These are phyloP conservation scores for Stramonita haemastoma DNA, from an alignment of 2,888 invertebrate genomes.

Conservation along the genomic window DNA sequence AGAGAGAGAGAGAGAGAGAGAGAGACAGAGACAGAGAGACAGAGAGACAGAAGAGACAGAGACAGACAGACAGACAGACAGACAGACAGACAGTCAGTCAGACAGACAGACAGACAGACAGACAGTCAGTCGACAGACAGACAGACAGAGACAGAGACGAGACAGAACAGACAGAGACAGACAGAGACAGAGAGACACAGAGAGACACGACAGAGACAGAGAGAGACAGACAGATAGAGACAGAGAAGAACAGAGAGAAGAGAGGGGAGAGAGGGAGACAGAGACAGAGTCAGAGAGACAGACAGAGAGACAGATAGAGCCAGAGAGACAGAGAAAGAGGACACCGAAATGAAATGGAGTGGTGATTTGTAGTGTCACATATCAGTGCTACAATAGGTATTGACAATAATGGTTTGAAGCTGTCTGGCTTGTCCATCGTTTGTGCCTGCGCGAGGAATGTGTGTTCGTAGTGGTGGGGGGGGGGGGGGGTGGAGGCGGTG, in stretches of 20 bases:
- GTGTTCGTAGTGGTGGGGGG: no score
- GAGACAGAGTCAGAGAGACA: no score
- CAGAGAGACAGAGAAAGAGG: not conserved
- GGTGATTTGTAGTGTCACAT: constrained; percentile 8
- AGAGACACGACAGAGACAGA: not conserved
- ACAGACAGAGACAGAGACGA: not conserved
- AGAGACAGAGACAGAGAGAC: not conserved
- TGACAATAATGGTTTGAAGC: constrained; percentile 6
- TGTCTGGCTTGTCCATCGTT: not conserved
- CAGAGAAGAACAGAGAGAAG: no score
- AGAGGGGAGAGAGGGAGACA: no score
- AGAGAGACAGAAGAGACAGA: no score
- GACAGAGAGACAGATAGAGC: no score
- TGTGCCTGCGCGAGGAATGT: not conserved
- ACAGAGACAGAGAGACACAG: not conserved
- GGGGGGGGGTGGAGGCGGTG: no score
- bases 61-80: not conserved
- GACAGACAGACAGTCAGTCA: not conserved
- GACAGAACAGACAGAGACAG: not conserved
- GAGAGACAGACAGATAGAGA: no score
- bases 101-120: not conserved
- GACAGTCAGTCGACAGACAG: not conserved
- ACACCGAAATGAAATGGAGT: not conserved
- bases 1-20: no score
- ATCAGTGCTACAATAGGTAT: not conserved